Conservation (phyloP, 2,113 vertebrate genomes). For the Mustela nigripes region DNA sequence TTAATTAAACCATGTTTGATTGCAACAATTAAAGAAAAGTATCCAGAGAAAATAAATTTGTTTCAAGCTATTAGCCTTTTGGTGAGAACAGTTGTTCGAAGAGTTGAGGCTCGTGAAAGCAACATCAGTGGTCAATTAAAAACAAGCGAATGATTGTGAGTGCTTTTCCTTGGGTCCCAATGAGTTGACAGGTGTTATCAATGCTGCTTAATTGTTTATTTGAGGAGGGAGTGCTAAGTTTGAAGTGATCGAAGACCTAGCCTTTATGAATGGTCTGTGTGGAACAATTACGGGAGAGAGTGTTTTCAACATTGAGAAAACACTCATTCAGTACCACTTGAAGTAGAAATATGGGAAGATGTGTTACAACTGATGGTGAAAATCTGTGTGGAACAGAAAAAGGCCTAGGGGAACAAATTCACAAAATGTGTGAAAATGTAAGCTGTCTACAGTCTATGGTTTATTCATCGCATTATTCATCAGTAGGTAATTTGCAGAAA, state of each 20-base stretch:
- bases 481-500: neutral
- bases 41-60: conserved; percentile 48
- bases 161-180: conserved; percentile 45
- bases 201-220: neutral
- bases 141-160: neutral
- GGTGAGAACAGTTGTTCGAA: conserved; percentile 39
- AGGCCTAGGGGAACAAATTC: neutral
- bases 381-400: neutral
- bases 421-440: neutral
- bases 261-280: neutral
- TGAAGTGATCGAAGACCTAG: neutral
- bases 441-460: neutral
- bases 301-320: conserved; percentile 42
- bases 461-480: neutral
- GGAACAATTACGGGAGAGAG: neutral
- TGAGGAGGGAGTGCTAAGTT: neutral
- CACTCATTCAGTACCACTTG: neutral
- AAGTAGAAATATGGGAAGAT: neutral
- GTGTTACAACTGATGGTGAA: neutral
- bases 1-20: conserved; percentile 58
- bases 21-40: conserved; percentile 28
- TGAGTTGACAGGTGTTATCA: conserved; percentile 37
- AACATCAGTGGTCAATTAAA: conserved; percentile 31
- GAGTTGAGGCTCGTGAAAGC: neutral
- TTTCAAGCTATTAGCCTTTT: conserved; percentile 51